Evolutionary conservation across 2,888 invertebrate species (phyloP), one percentile per base, ranked within the genome.

Genomic region (Platynereis dumerilii): DNA sequence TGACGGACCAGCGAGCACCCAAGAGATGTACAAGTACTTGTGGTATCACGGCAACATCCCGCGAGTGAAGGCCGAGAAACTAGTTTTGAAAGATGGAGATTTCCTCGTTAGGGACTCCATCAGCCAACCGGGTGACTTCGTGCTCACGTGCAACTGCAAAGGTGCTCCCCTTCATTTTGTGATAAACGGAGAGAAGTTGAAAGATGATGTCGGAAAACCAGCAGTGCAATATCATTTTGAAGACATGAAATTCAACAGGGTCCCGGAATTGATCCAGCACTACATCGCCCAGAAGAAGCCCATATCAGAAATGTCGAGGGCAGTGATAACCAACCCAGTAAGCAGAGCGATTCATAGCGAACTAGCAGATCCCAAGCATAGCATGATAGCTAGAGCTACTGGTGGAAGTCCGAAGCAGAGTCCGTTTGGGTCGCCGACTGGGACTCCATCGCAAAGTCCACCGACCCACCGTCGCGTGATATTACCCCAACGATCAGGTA

Each of bases 51-150:
- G 71, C 29, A 66, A 57, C 59, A 65, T 71, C 3, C 61, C 65
- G 3, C 60, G 71, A 17, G 44, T 42, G 17, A 53, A 62, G 28
- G 69, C 71, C 3, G 69, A 70, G 55, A 24, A 34, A 15, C 55
- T 71, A 22, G 48, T 68, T 17, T 2, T 24, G 15, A 53, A 60
- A 10, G 90, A 91, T 71, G 92, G 95, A 1, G 92, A 94, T 78
- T 97, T 96, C 84, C 87, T 96, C 28, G 93, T 97, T 24, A 87
- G 96, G 26, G 96, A 96, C 81, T 96, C 95, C 75, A 91, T 92
- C 28, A 95, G 95, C 1, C 93, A 94, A 78, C 94, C 94, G 0
- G 94, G 95, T 62, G 94, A 96, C 85, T 96, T 91, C 85, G 96
- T 96, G n/a, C 88, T 96, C 64, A 94, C 94, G 59, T 94, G 94